These are phyloP conservation scores for Trematomus bernacchii DNA, from an alignment of 2,797 vertebrate species.

Conservation along the genomic window DNA sequence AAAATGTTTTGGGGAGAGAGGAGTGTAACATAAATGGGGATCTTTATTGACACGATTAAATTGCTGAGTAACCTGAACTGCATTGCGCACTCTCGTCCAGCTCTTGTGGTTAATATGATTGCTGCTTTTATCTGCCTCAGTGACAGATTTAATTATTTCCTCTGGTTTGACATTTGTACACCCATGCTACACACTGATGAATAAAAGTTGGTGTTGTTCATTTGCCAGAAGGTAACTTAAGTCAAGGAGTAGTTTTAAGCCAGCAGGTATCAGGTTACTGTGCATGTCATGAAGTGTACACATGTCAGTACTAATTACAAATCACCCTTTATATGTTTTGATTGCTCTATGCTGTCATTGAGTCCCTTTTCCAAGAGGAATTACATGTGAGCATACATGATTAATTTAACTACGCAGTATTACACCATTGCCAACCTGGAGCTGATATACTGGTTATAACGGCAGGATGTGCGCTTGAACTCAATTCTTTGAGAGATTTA, in stretches of 20 bases:
- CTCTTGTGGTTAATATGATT: slow-evolving; percentile 57
- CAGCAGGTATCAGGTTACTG: slow-evolving; percentile 41
- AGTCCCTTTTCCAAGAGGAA: slow-evolving; percentile 20
- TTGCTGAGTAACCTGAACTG: slow-evolving; percentile 66
- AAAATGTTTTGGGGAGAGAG: slow-evolving; percentile 32
- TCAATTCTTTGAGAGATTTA: slow-evolving; percentile 23
- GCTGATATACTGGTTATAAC: slow-evolving; percentile 29
- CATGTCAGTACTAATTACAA: slow-evolving; percentile 24
- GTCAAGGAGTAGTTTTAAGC: slow-evolving; percentile 37
- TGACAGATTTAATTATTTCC: slow-evolving; percentile 55
- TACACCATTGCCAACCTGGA: slow-evolving; percentile 18
- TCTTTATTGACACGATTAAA: slow-evolving; percentile 56
- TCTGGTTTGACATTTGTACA: slow-evolving; percentile 54
- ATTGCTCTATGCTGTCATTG: slow-evolving; percentile 10
- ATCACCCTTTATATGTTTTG: slow-evolving; percentile 11
- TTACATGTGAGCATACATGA: slow-evolving; percentile 13
- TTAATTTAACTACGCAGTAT: not conserved
- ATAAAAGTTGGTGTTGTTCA: slow-evolving; percentile 9
- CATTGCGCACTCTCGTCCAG: slow-evolving; percentile 23
- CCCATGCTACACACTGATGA: slow-evolving; percentile 12
- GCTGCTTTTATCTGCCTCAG: slow-evolving; percentile 49
- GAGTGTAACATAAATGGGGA: slow-evolving; percentile 46
- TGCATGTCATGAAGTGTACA: not conserved
- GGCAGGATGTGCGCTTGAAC: slow-evolving; percentile 39
- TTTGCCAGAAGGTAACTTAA: slow-evolving; percentile 45